Percentiles rank a stretch among this genome's conserved stretches.
These are phyloP conservation scores for Enteromius afrohamiltoni DNA, from an alignment of 2,797 vertebrate species.

Conservation along the genomic window DNA sequence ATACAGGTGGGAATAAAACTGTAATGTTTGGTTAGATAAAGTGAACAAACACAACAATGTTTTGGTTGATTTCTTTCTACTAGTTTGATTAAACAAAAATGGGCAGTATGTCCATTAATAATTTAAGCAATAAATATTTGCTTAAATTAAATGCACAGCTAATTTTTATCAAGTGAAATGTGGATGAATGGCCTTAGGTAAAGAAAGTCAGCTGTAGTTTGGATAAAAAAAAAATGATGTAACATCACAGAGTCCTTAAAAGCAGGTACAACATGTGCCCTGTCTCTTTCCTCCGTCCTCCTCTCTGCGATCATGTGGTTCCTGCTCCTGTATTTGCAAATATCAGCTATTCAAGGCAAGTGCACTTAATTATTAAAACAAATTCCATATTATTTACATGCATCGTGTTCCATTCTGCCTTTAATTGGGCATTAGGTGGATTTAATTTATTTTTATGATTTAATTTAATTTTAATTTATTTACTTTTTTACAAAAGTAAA, in stretches of 20 bases:
- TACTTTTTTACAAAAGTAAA: too few species aligned
- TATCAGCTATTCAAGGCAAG: conserved; percentile 52
- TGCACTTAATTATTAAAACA: conserved; percentile 2
- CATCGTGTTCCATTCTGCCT: background rate
- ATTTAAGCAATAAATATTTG: background rate
- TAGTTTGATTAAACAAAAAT: background rate
- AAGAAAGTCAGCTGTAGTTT: background rate
- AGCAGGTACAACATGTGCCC: conserved; percentile 13
- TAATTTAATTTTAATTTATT: too few species aligned
- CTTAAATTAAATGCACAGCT: background rate
- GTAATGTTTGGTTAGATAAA: background rate
- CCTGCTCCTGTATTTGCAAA: conserved; percentile 36
- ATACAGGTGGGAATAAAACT: too few species aligned
- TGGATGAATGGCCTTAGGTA: background rate
- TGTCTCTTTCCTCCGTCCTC: conserved; percentile 1
- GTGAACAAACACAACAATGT: background rate
- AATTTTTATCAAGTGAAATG: background rate
- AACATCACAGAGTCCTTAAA: conserved; percentile 34
- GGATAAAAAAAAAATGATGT: background rate
- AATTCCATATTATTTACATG: background rate
- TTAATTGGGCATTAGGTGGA: background rate
- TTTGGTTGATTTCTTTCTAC: background rate
- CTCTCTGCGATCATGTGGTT: conserved; percentile 51
- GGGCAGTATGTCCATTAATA: background rate
- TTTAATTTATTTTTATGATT: background rate